Conservation (phyloP, 1,140 invertebrate genomes). For the Dryas iulia region DNA sequence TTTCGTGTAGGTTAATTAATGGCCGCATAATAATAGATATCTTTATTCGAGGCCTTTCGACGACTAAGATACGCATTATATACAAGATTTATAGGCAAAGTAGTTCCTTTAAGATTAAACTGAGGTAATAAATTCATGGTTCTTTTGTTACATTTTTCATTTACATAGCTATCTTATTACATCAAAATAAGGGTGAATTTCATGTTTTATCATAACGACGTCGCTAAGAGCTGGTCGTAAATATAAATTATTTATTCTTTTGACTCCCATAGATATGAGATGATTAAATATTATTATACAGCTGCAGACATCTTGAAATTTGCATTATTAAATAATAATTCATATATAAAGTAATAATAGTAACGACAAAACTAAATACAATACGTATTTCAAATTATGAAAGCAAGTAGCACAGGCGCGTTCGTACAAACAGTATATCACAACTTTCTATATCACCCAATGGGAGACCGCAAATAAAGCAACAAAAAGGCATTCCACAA, state of each 20-base stretch:
- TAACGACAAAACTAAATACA: background rate
- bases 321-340: background rate
- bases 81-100: background rate
- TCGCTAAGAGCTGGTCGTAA: background rate
- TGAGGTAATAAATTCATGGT: background rate
- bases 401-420: background rate
- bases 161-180: constrained; percentile 3
- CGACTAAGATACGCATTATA: constrained; percentile 21
- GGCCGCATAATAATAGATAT: constrained; percentile 60
- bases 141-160: background rate
- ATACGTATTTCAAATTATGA: background rate
- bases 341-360: no score
- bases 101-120: background rate
- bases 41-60: constrained; percentile 39
- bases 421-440: background rate
- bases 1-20: constrained; percentile 76
- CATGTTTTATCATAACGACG: background rate
- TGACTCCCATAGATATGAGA: background rate
- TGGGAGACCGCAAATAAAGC: background rate
- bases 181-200: background rate
- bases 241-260: background rate
- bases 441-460: background rate
- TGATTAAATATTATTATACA: background rate
- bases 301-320: background rate
- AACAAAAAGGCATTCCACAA: background rate